Base-by-base conservation (phyloP, 64 coral and sea anemone species). In the Actinia tenebrosa region DNA sequence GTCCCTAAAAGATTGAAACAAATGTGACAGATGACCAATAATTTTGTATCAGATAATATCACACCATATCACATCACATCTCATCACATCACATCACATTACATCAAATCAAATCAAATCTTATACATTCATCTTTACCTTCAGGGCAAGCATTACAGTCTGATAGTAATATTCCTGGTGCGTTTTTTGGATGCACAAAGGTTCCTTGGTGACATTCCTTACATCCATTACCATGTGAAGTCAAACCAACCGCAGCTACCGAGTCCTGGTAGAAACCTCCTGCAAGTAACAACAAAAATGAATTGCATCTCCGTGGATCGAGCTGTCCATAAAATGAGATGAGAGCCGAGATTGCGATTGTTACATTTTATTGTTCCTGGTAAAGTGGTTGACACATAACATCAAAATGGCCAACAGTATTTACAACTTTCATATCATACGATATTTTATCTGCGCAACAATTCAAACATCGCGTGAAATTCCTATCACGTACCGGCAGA, bases 191-290 rank as follows among this genome's bases (percentile, higher is more conserved):
- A 42, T 86, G 84, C 17, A 86, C 59, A 66, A 86, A 86, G 2
- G 84, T 86, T 19, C 63, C 63, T 66, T 19, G 18, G n/a, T 7
- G 63, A 53, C 86, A 87, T 56, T 50, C 62, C 69, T 56, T 20
- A 30, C 86, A 87, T 23, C 86, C 86, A 78, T 87, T 75, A 10
- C 86, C 86, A 13, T 87, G 52, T 22, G 17, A 15, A 54, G 45
- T 87, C 68, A 87, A 3, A 77, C 86, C 66, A 87, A 87, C 45
- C 10, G 64, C 71, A 22, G 69, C 86, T 52, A 87, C 53, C 45
- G 64, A 75, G 19, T 87, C 71, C 30, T 87, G 86, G 52, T 77
- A 87, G 25, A 87, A 87, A 52, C 86, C 86, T 13, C 86, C 86
- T 87, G 45, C 25, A 87, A 87, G 16, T 25, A 80, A 23, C 22